phyloP scores from a whole-genome alignment of 2,113 vertebrate genomes.

The Mugil cephalus region DNA sequence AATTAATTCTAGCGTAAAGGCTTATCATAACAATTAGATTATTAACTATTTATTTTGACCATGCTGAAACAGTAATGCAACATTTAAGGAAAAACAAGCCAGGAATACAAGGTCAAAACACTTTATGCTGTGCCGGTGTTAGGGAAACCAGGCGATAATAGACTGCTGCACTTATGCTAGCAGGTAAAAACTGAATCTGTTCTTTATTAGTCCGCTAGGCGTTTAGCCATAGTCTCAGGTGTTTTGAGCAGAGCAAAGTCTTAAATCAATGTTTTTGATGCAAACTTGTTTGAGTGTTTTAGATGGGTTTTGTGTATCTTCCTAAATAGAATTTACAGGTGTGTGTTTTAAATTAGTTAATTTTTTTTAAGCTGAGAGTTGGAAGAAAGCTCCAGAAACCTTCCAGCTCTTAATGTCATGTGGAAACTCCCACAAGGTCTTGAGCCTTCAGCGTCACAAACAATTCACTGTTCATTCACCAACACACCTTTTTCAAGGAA shows the following conservation, averaged over 20 bases:
- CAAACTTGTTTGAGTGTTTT: constrained; percentile 11
- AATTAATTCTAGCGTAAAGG: neutral
- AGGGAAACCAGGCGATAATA: constrained; percentile 47
- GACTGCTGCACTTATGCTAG: constrained; percentile 24
- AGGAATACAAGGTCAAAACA: neutral
- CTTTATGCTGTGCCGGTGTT: constrained; percentile 4
- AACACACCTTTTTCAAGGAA: no score
- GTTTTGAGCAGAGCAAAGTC: constrained; percentile 47
- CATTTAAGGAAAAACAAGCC: neutral
- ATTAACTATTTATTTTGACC: no score
- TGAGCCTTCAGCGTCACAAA: neutral
- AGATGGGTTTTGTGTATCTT: constrained; percentile 26
- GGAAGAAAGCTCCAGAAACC: neutral
- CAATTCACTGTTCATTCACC: neutral
- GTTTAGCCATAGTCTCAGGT: constrained; percentile 71
- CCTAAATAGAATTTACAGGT: constrained; percentile 2
- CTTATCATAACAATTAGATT: constrained; percentile 3
- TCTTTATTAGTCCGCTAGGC: constrained; percentile 43
- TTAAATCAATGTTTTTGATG: constrained; percentile 41
- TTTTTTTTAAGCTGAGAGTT: neutral
- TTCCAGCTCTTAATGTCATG: neutral
- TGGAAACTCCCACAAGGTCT: neutral
- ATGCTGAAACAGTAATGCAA: no score
- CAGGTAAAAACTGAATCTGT: constrained; percentile 30
- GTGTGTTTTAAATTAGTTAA: constrained; percentile 1